Base-by-base conservation (phyloP, 2,797 vertebrate genomes). In the Schizothorax lantsangensis region DNA sequence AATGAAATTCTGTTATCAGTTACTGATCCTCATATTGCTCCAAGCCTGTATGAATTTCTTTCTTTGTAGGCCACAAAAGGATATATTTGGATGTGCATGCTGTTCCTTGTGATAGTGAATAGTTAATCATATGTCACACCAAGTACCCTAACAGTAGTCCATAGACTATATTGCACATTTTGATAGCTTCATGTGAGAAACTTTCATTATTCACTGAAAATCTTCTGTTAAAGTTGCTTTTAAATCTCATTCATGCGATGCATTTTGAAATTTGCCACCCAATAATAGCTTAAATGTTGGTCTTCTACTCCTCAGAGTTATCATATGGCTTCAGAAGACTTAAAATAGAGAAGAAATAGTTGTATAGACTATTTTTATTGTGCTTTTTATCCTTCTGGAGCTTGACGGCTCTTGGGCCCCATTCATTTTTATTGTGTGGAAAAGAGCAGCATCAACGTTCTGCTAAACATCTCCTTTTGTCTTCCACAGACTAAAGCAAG, bases 21-120 rank as follows among this genome's bases (percentile, higher is more conserved):
- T 38, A 21, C 33, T 21, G 6, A 64, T 30, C 69, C 38, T 43
- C 69, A 72, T 72, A 49, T 19, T 6, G 2, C 38, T 30, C n/a
- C 14, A 49, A 77, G 12, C 19, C 2, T 23, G 10, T 52, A 36
- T 54, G 17, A 12, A 54, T 77, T 36, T 57, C 33, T 78, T 54
- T n/a, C 21, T 57, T 57, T 52, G 47, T 21, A 3, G 47, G 47
- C 8, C 47, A 77, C 6, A 38, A 78, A 75, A 21, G 6, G 11
- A 78, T 12, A 36, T 36, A 7, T 38, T 17, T 1, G 36, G 21
- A 59, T 62, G 36, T 62, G 5, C 36, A 40, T 59, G 52, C 21
- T 59, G 36, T 38, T 78, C 47, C 21, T 77, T 36, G 23, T 77
- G 47, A 77, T 54, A 11, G 52, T 78, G 23, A 57, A 54, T 77